phyloP scores from a whole-genome alignment of 2,797 vertebrate genomes.

The Sylvilagus floridanus region DNA sequence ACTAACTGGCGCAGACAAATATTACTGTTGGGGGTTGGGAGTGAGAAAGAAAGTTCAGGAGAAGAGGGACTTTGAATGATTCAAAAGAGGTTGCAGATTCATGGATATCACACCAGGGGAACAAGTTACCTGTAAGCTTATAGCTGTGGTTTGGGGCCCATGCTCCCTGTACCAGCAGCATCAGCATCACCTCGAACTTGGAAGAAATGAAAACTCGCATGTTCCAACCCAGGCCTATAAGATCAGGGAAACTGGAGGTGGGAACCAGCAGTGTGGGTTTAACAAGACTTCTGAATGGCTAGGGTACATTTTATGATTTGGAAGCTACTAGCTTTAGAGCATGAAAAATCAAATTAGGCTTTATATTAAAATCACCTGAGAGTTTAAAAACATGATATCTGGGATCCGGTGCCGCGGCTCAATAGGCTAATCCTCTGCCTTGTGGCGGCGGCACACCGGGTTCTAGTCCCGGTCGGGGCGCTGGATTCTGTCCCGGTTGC shows the following conservation, averaged over 20 bases:
- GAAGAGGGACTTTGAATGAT: not conserved
- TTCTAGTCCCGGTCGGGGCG: too few relatives aligned
- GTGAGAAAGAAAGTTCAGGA: not conserved
- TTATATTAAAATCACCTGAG: not conserved
- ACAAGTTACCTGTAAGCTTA: not conserved
- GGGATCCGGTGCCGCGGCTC: too few relatives aligned
- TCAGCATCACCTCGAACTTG: not conserved
- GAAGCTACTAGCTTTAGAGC: not conserved
- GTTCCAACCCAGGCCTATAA: not conserved
- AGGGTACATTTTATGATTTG: not conserved
- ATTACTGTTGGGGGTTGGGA: not conserved
- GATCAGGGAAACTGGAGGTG: not conserved
- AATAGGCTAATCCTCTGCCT: too few relatives aligned
- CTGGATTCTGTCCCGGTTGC: too few relatives aligned
- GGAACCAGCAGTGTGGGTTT: not conserved
- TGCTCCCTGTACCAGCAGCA: not conserved
- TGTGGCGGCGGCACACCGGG: too few relatives aligned
- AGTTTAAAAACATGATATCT: conserved; percentile 29
- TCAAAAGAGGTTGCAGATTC: not conserved
- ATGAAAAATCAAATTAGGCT: conserved; percentile 17
- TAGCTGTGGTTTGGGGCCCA: not conserved
- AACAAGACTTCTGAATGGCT: not conserved
- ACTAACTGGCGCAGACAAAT: not conserved
- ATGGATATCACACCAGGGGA: not conserved
- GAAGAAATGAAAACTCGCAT: not conserved